Base-by-base conservation (phyloP, 2,888 invertebrate genomes). In the Oasisia sp. region DNA sequence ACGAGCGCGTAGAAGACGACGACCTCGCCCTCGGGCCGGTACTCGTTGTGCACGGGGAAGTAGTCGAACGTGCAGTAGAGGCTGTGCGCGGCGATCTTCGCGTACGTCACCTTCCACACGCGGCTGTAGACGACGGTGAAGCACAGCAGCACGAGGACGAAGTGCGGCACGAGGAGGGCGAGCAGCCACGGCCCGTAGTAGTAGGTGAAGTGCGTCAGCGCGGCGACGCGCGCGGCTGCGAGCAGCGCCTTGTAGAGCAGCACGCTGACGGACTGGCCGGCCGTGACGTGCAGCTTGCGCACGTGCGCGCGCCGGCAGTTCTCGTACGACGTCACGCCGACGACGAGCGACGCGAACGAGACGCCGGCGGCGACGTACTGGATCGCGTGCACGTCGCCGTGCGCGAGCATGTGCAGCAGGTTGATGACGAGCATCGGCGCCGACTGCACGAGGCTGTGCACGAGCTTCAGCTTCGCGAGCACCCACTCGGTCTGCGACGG, bases 11-110 rank as follows among this genome's bases (percentile, higher is more conserved):
- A 93, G 92, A 91, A 93, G 27, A 93, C 5, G 38, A 93, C 74
- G 58, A 93, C 92, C 91, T 93, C 93, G 5, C 93, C 93, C 89
- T 93, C 93, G 7, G 93, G 93, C 1, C 93, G 91, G 90, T 93
- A 93, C 32, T 93, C 93, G 91, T 91, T 93, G 91, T 92, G 92
- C 32, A 93, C 91, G 32, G 93, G 93, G 91, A 93, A 92, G 91
- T 93, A 93, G 27, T 92, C 92, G 14, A 93, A 56, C 32, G 91
- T 19, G 74, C 92, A 93, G 92, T 93, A 93, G 89, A 93, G 74
- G 89, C 91, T 91, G 91, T 93, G 93, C 27, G 91, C 44, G 89
- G 50, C 32, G 89, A 93, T 93, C 89, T 92, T 93, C 45, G 92
- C 89, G 89, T 93, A 93, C 14, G 50, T 91, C 45, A 93, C 93